Evolutionary conservation across 2,797 vertebrate genomes (phyloP), one percentile per base, ranked within the genome.

Genomic region (Manis javanica): DNA sequence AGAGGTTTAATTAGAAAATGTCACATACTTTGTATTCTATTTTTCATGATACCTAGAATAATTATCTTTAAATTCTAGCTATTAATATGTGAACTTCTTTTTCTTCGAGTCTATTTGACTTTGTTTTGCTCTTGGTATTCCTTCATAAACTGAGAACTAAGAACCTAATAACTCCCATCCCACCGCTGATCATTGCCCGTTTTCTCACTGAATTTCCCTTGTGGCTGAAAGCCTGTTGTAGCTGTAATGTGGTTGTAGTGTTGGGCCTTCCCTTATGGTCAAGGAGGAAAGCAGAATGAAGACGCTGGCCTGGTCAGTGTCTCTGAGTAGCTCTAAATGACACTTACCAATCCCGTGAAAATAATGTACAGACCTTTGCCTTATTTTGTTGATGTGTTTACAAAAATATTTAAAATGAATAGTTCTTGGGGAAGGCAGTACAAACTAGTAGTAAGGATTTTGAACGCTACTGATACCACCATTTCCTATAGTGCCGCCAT

Each of bases 41-140:
- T 81, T 95, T 79, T 75, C 51, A 75, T 94, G 66, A 66, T 78
- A 82, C 42, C 18, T 74, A 53, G 77, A 88, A 77, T 75, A 74
- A 46, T 55, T 84, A 55, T 89, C 19, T 59, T 90, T 96, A 78
- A 87, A 69, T 68, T 51, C 39, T 37, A 0, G 4, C 71, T 71
- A 31, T 42, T 69, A 77, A 81, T 61, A 81, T 61, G 10, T 75
- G 55, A 69, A 14, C 14, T 49, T 82, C n/a, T 51, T 21, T 77
- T 46, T 78, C 37, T 83, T 34, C 81, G 59, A 68, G 14, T 42
- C 61, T 78, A 3, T 24, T 72, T 34, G 6, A 64, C 23, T 79
- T 64, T 78, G 46, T 84, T 87, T 90, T 59, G 31, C 78, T 92
- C 39, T 26, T 42, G 15, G 14, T 79, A 61, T 94, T 85, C 19